Base-by-base conservation (phyloP, 2,797 vertebrate species). In the Oreortyx pictus region DNA sequence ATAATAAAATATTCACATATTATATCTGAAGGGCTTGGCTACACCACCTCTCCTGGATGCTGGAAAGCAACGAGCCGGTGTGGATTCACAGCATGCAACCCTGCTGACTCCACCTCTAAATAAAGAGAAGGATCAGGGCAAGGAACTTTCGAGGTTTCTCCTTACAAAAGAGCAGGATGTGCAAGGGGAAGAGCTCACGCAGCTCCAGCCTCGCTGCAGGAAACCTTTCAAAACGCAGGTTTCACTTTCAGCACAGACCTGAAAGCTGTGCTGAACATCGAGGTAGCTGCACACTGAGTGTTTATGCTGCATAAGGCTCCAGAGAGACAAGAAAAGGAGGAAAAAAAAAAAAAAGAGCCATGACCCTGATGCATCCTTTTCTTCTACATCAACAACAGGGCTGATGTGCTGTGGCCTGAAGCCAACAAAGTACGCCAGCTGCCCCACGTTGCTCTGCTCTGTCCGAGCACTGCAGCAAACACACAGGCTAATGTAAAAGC, bases 351-450 rank as follows among this genome's bases (percentile, higher is more conserved):
- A 52, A 67, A 44, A 4, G n/a, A 88, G 76, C 73, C 91, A 88
- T 27, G 25, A 89, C 92, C 87, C 85, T 71, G 74, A 74, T 82
- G 92, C 95, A 96, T 97, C 97, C 85, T 96, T 87, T 91, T 82
- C 91, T 96, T 85, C 83, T 47, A 77, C 66, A 83, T 86, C 93
- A 96, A 94, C 88, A 96, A 95, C 86, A 91, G 87, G 81, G 94
- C 93, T 80, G 92, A 96, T 95, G 95, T 89, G 86, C 86, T 25
- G 1, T 93, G 91, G 95, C 88, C 17, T 0, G 0, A 19, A 3
- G 95, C 97, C 97, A 97, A 79, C 43, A 85, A 78, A 97, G 92
- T 33, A 73, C 50, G 85, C 65, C 93, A 94, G 82, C 91, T 78
- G 91, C 90, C 86, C 94, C 67, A 35, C 72, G 22, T 70, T 72